A percentile compares a stretch with the other conserved stretches of the same genome.
Conservation (phyloP, 2,888 invertebrate genomes). For the Amiota mariae region DNA sequence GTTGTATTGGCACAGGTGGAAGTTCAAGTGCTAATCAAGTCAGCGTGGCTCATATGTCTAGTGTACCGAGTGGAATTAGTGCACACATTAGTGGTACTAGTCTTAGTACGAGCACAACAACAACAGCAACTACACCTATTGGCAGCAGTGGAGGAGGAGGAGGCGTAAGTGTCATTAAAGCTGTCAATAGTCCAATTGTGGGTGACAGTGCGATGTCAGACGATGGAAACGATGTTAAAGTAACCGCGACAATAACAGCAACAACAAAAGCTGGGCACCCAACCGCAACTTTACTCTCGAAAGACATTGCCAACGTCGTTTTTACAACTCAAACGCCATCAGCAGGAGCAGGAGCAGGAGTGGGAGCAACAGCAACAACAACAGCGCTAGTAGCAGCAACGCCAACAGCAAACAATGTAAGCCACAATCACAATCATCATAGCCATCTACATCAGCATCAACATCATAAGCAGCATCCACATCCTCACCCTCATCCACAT, state of each 20-base stretch:
- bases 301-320: conserved; percentile 39
- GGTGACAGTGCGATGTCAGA: conserved; percentile 46
- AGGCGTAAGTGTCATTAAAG: conserved; percentile 31
- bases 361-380: conserved; percentile 21
- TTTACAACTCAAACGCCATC: not conserved
- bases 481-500: conserved; percentile 45
- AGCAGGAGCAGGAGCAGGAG: conserved; percentile 29
- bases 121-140: conserved; percentile 64
- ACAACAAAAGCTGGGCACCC: conserved; percentile 10
- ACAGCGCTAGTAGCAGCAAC: conserved; percentile 32
- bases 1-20: conserved; percentile 35
- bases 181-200: conserved; percentile 53
- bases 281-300: conserved; percentile 41
- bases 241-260: conserved; percentile 45
- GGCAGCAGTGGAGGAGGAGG: conserved; percentile 38
- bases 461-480: conserved; percentile 26
- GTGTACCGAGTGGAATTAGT: conserved; percentile 72
- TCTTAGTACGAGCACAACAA: conserved; percentile 67
- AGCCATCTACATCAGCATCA: conserved; percentile 33
- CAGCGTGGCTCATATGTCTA: conserved; percentile 60
- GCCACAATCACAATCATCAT: conserved; percentile 40
- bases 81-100: conserved; percentile 72
- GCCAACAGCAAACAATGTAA: conserved; percentile 25
- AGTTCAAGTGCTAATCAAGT: conserved; percentile 25
- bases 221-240: conserved; percentile 49